A percentile compares a stretch with the other conserved stretches of the same genome.
Conservation (phyloP, 2,888 invertebrate species). For the Aproaerema taeniolella region DNA sequence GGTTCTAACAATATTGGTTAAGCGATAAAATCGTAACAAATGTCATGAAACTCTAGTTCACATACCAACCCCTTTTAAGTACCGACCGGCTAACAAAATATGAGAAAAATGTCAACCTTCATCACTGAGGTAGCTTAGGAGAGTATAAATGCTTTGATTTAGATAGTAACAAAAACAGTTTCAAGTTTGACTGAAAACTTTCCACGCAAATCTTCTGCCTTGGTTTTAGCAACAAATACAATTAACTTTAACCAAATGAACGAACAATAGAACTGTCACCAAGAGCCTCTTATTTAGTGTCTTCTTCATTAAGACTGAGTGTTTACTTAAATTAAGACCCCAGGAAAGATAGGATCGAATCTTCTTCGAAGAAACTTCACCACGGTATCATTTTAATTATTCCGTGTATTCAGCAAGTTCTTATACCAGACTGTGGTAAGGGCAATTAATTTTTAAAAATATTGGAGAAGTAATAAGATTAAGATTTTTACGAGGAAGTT, state of each 20-base stretch:
- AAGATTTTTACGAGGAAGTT: no score
- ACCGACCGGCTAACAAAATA: no score
- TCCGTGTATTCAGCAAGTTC: conserved; percentile 19
- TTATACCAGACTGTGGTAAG: background rate
- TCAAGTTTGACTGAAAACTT: background rate
- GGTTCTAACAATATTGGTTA: no score
- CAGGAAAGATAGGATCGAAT: conserved; percentile 40
- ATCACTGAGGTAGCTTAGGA: no score
- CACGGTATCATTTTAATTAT: conserved; percentile 34
- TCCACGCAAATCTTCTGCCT: background rate
- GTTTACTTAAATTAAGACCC: conserved; percentile 66
- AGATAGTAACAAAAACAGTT: no score
- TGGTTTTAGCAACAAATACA: conserved; percentile 42
- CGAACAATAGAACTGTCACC: conserved; percentile 42
- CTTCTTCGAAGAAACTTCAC: conserved; percentile 26
- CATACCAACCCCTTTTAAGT: no score
- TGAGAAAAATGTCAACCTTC: no score
- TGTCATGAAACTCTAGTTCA: no score
- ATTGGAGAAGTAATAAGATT: conserved; percentile 4
- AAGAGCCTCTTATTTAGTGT: conserved; percentile 50
- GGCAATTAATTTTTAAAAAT: conserved; percentile 11
- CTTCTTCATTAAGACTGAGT: conserved; percentile 58
- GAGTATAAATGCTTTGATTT: no score
- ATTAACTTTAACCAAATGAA: conserved; percentile 46
- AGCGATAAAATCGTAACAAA: no score